A percentile compares a stretch with the other conserved stretches of the same genome.
Evolutionary conservation across 2,888 invertebrate species (phyloP).

Genomic region (Eupithecia subfuscata): DNA sequence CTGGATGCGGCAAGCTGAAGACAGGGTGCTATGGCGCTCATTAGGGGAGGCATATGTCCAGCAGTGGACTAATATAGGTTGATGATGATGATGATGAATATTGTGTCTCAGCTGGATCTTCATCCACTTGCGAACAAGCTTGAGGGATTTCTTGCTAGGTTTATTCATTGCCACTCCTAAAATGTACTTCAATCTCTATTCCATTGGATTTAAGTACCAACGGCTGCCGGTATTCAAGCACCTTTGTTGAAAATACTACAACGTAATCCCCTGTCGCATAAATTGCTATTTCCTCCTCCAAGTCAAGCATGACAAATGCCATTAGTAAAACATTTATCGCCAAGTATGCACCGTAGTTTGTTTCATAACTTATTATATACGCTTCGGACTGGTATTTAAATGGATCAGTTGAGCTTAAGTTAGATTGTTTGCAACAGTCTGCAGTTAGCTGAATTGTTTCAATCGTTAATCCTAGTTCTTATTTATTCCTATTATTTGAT

Average conservation of each 20-base stretch:
- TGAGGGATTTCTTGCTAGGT: not conserved
- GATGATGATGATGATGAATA: no score
- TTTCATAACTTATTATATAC: no score
- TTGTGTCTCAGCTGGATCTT: not conserved
- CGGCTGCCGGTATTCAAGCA: not conserved
- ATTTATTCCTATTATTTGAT: no score
- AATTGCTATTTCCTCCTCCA: not conserved
- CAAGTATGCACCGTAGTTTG: not conserved
- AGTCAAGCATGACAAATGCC: not conserved
- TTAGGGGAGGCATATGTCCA: no score
- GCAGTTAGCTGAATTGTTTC: no score
- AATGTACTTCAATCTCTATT: not conserved
- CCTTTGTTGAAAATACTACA: conserved; percentile 2
- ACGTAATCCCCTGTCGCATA: not conserved
- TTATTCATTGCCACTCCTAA: not conserved
- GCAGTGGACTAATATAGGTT: no score
- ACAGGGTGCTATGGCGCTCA: no score
- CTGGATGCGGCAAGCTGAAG: no score
- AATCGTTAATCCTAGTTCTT: no score
- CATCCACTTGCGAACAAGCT: not conserved
- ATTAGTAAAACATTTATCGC: not conserved
- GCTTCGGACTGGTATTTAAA: no score
- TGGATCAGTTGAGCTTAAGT: no score
- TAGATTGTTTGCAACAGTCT: no score
- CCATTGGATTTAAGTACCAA: not conserved